Conservation (phyloP, 2,113 vertebrate genomes). For the Ceuthmochares aereus region DNA sequence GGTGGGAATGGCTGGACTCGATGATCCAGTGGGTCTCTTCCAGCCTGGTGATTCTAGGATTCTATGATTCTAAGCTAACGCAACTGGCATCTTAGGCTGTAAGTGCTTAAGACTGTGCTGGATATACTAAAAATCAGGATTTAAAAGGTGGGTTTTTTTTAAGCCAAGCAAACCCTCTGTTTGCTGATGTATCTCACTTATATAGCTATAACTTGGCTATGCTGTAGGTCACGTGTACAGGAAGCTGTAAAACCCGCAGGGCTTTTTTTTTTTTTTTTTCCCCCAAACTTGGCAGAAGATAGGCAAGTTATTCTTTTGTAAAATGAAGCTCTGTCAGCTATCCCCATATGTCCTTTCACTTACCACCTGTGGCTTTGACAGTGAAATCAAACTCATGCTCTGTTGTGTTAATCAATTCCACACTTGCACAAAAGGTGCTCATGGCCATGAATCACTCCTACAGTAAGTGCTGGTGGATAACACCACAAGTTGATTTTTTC, state of each 20-base stretch:
- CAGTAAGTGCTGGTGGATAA: neutral
- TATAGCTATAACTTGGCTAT: neutral
- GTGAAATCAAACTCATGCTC: neutral
- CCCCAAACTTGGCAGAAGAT: neutral
- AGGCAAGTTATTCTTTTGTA: neutral
- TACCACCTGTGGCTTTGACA: neutral
- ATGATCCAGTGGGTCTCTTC: no score
- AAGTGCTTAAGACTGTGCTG: neutral
- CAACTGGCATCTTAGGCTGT: fast-evolving
- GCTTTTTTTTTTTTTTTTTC: neutral
- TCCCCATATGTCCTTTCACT: neutral
- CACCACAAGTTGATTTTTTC: neutral
- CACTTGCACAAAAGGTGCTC: fast-evolving
- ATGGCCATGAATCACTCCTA: neutral
- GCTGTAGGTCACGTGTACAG: neutral
- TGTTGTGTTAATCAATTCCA: neutral
- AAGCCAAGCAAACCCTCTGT: neutral
- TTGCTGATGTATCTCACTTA: neutral
- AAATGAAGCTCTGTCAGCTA: neutral
- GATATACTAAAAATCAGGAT: fast-evolving
- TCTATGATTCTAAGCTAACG: neutral
- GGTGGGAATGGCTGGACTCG: no score
- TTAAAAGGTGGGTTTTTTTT: neutral
- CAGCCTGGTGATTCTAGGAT: no score
- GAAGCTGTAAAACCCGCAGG: constrained; percentile 31